A percentile compares a stretch with the other conserved stretches of the same genome.
phyloP scores from a whole-genome alignment of 1,140 invertebrate genomes.

The Anastrepha obliqua region DNA sequence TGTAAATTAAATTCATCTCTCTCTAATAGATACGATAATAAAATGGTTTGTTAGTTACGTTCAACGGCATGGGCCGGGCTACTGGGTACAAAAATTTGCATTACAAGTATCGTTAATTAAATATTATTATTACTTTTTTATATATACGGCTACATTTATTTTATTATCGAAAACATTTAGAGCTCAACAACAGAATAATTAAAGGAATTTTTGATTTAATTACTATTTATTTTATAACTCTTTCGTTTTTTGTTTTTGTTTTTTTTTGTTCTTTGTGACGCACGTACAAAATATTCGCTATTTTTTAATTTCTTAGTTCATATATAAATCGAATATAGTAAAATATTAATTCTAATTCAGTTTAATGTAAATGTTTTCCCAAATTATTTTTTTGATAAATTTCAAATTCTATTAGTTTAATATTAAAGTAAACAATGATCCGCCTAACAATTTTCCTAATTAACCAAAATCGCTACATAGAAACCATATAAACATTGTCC shows the following conservation, averaged over 20 bases:
- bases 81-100: slow-evolving; percentile 44
- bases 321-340: background rate
- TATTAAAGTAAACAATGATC: background rate
- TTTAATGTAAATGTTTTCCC: background rate
- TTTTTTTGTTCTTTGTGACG: background rate
- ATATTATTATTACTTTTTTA: background rate
- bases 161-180: slow-evolving; percentile 33
- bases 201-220: background rate
- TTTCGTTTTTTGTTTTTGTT: background rate
- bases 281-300: slow-evolving; percentile 26
- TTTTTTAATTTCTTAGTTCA: background rate
- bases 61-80: background rate
- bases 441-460: background rate
- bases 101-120: slow-evolving; percentile 16
- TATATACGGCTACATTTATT: background rate
- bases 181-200: slow-evolving; percentile 24
- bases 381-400: background rate
- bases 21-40: slow-evolving; percentile 20
- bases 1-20: slow-evolving; percentile 29
- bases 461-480: background rate
- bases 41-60: slow-evolving; percentile 13
- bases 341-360: background rate
- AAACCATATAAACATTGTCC: background rate
- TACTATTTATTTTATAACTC: background rate
- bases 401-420: background rate